Conservation (phyloP, 1,140 invertebrate genomes). For the Drosophila teissieri region DNA sequence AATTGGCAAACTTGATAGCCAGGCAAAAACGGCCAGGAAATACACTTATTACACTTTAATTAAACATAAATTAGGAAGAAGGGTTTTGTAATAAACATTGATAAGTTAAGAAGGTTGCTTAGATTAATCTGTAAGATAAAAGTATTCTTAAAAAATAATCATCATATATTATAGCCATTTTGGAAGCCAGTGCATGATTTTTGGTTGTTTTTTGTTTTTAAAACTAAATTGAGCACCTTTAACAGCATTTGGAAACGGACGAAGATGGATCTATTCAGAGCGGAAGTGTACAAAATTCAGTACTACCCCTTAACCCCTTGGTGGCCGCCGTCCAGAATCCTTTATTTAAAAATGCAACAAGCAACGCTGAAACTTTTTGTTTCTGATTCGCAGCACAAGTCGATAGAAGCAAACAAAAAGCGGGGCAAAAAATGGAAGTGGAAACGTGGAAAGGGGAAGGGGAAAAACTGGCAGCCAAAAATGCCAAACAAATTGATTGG, state of each 20-base stretch:
- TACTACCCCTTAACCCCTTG: neutral
- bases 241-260: conserved; percentile 4
- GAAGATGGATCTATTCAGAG: conserved; percentile 22
- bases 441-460: neutral
- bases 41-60: neutral
- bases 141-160: too few relatives aligned
- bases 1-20: conserved; percentile 4
- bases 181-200: too few relatives aligned
- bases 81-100: too few relatives aligned
- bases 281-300: conserved; percentile 18
- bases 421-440: conserved; percentile 11
- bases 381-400: conserved; percentile 48
- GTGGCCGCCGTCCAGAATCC: neutral
- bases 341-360: conserved; percentile 80
- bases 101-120: too few relatives aligned
- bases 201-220: too few relatives aligned
- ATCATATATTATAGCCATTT: too few relatives aligned
- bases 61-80: neutral
- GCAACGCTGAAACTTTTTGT: conserved; percentile 45
- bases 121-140: too few relatives aligned
- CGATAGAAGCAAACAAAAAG: conserved; percentile 55
- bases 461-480: conserved; percentile 64
- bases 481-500: conserved; percentile 82
- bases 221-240: conserved; percentile 7
- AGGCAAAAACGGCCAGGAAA: neutral